Evolutionary conservation across 1,140 invertebrate genomes (phyloP), one percentile per base, ranked within the genome.

Genomic region (Heliconius hewitsoni): DNA sequence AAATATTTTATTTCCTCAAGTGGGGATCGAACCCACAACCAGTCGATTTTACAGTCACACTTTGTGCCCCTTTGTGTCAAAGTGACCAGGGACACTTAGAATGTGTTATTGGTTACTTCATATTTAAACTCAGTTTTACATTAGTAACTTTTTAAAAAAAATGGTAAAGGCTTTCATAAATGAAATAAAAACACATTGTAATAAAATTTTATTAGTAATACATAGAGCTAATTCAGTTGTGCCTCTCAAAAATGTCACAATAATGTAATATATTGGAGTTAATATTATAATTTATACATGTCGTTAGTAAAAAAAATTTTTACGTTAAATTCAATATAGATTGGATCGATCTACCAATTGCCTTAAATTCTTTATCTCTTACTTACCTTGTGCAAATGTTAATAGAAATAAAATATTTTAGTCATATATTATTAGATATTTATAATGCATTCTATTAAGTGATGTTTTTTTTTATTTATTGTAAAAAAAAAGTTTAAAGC

Each of bases 181-280:
- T 52, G 6, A 30, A 79, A 77, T 46, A 74, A 74, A 81, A 72
- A 79, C 27, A 46, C 42, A 55, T 57, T 80, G 72, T 85, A 83
- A 78, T 83, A 86, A 86, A 86, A 78, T 70, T 86, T 83, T 86
- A 85, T 86, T 86, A 73, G 42, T 82, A 66, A 80, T 75, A 83
- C 74, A 82, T 82, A 82, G 76, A 84, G 78, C 81, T 76, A 84
- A n/a, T 80, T 72, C 81, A 83, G 73, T 81, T 81, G 81, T 82
- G 81, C 76, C 79, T 73, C 74, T 60, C 74, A 76, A 66, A 71
- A 76, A 73, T 57, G 37, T 72, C 80, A 70, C 77, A 79, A 81
- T 77, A 74, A 74, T 79, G 71, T 81, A 71, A 81, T 75, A 66
- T 19, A 75, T 75, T 75, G 74, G 37, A 75, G 74, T 66, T 57